A percentile compares a stretch with the other conserved stretches of the same genome.
Conservation (phyloP, 2,888 invertebrate species). For the Cepaea hortensis region DNA sequence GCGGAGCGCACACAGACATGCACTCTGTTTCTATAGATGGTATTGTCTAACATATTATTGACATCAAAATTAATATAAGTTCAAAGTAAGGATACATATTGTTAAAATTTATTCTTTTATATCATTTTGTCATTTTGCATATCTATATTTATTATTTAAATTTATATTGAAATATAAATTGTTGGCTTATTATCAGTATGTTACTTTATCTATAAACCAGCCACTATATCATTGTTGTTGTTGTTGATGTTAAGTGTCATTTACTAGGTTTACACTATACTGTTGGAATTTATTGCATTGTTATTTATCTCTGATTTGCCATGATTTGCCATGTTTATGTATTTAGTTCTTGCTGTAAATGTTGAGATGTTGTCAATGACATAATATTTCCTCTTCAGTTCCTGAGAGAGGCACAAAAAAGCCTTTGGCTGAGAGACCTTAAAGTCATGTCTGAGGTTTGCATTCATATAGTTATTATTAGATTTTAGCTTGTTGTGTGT, state of each 20-base stretch:
- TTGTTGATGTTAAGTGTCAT: background rate
- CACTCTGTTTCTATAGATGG: no score
- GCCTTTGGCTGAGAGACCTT: constrained; percentile 49
- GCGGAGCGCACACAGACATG: no score
- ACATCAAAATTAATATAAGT: no score
- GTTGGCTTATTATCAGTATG: background rate
- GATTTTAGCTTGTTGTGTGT: constrained; percentile 34
- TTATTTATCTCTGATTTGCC: background rate
- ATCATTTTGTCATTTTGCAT: no score
- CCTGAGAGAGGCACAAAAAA: constrained; percentile 51
- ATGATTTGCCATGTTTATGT: constrained; percentile 3
- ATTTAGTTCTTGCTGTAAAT: constrained; percentile 21
- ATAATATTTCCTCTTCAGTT: constrained; percentile 48
- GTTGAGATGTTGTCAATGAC: constrained; percentile 47
- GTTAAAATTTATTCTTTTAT: no score
- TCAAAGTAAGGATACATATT: no score
- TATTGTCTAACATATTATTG: no score
- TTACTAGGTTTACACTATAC: background rate
- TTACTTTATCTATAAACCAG: background rate
- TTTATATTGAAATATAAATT: background rate
- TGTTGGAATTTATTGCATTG: background rate
- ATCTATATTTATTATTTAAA: background rate
- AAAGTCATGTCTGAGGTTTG: constrained; percentile 49
- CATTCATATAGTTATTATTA: constrained; percentile 34
- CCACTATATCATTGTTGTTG: background rate